Conservation (phyloP, 2,113 vertebrate species). For the Dunckerocampus dactyliophorus region DNA sequence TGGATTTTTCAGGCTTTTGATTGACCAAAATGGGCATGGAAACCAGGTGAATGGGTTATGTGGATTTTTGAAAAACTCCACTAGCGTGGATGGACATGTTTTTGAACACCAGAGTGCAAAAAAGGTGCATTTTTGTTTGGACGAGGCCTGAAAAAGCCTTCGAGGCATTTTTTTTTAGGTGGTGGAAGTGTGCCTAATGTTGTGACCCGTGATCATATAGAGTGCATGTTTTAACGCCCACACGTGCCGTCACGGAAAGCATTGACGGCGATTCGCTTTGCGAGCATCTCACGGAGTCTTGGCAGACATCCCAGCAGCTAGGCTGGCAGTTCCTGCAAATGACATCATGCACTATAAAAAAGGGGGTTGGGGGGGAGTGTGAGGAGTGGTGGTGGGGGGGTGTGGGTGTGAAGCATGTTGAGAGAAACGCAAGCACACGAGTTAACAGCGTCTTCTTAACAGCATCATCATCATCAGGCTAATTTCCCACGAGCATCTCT, state of each 20-base stretch:
- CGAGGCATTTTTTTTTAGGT: background rate
- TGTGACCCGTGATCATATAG: background rate
- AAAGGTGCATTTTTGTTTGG: too few relatives aligned
- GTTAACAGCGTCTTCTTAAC: conserved; percentile 39
- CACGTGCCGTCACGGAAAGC: background rate
- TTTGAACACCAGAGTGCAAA: too few relatives aligned
- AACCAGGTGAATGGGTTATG: too few relatives aligned
- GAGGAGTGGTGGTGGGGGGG: too few relatives aligned
- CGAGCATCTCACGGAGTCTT: conserved; percentile 28
- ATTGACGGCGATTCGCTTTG: background rate
- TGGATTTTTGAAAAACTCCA: too few relatives aligned
- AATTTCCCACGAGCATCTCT: conserved; percentile 60
- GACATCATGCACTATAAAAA: conserved; percentile 48
- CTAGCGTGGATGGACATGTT: too few relatives aligned
- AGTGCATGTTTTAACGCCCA: background rate
- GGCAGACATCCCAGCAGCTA: conserved; percentile 32
- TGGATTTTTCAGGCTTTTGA: too few relatives aligned
- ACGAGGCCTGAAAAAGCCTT: background rate
- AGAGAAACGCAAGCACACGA: conserved; percentile 13
- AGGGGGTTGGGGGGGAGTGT: conserved; percentile 20
- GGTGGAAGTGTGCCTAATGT: background rate
- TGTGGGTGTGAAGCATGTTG: too few relatives aligned
- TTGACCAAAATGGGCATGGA: too few relatives aligned
- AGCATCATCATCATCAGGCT: conserved; percentile 36
- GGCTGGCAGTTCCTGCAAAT: conserved; percentile 24